Conservation (phyloP, 2,113 vertebrate genomes). For the Percopsis transmontana region DNA sequence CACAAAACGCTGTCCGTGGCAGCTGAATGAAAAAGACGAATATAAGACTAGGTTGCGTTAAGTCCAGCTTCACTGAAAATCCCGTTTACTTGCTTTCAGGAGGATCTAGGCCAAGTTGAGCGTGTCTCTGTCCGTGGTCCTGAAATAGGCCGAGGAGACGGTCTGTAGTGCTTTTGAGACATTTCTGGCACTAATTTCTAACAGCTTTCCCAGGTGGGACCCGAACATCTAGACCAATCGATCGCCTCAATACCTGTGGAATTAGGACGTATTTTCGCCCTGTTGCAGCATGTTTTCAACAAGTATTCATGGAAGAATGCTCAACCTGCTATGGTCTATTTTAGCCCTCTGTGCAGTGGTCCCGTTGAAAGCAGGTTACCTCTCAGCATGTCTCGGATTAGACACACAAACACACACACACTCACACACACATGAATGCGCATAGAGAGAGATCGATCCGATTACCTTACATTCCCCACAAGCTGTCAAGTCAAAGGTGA, state of each 20-base stretch:
- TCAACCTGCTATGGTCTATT: constrained; percentile 5
- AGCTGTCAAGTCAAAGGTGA: constrained; percentile 73
- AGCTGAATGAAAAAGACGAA: not conserved
- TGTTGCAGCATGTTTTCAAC: constrained; percentile 41
- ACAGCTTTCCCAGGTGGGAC: too few species aligned
- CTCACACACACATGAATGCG: too few species aligned
- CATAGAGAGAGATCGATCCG: constrained; percentile 62
- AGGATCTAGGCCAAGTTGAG: too few species aligned
- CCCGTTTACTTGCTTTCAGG: too few species aligned
- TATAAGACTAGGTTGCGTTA: not conserved
- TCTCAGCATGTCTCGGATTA: constrained; percentile 62
- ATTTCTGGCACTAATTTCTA: constrained; percentile 2
- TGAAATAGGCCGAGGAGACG: not conserved
- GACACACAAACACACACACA: too few species aligned
- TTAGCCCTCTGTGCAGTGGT: constrained; percentile 20
- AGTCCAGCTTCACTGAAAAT: too few species aligned
- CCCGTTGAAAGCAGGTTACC: constrained; percentile 48
- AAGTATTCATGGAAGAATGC: constrained; percentile 31
- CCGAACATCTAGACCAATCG: not conserved
- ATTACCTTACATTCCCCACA: constrained; percentile 66
- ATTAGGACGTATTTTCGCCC: not conserved
- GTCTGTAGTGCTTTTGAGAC: not conserved
- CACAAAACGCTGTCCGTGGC: not conserved
- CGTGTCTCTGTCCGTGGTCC: not conserved
- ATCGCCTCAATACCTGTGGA: not conserved